Base-by-base conservation (phyloP, 1,140 invertebrate species). In the Drosophila pseudoananassae region DNA sequence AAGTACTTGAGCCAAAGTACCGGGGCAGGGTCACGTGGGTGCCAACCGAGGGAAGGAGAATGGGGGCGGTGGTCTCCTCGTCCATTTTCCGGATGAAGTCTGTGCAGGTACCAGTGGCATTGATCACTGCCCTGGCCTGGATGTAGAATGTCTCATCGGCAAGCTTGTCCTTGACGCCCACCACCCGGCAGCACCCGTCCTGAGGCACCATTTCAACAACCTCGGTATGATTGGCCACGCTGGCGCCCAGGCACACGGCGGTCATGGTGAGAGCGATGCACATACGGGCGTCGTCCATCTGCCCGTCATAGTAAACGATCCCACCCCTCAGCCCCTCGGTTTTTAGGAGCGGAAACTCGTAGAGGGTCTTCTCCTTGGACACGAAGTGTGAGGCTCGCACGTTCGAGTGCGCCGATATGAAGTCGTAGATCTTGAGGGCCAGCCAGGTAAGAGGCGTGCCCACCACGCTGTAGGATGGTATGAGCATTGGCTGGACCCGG, bases 401-500 rank as follows among this genome's bases (percentile, higher is more conserved):
- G 46, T 83, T 88, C 2, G 75, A 33, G 1, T 36, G n/a, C 1
- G 78, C 76, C 6, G 83, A 69, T 54, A 87, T 60, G 3, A 45
- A 70, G 45, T 87, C 83, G 47, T 88, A 87, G 0, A 79, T 14
- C 63, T 87, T 87, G 2, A 78, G 56, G 2, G 65, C 76, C 43
- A 87, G 31, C 83, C 83, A 87, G 8, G 70, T 65, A 4, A 57
- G 20, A 0, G 84, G 83, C 59, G 76, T 10, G 0, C 50, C 29
- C 0, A 82, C 8, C 3, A 51, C 36, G 50, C 54, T 87, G 15
- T 87, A 87, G 0, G 76, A 49, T 36, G 83, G 83, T 43, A 87
- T 82, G 23, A 88, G 14, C 83, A 87, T 87, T 3, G 83, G 83
- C n/a, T 88, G 75, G n/a, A 83, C 59, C 0, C 83, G 78, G 27